Conservation (phyloP, 2,888 invertebrate species). For the Stenoptilia bipunctidactyla region DNA sequence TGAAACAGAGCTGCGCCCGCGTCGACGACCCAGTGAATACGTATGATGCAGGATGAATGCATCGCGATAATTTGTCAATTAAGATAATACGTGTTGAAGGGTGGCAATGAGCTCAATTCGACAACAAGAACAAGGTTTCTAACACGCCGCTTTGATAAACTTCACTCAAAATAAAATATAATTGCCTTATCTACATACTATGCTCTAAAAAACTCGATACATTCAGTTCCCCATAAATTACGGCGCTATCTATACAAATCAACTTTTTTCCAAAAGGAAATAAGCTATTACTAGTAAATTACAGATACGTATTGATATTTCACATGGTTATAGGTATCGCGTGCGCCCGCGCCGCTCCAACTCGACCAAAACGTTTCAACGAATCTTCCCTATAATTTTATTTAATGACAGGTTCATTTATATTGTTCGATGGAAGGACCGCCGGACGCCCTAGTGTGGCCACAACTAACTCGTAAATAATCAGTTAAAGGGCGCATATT, state of each 20-base stretch:
- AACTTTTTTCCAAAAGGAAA: constrained; percentile 1
- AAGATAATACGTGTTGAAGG: constrained; percentile 3
- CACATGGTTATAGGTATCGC: constrained; percentile 12
- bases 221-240: too few species aligned
- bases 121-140: too few species aligned
- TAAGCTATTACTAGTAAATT: constrained; percentile 1
- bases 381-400: constrained; percentile 27
- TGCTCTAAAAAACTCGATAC: not conserved
- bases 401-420: constrained; percentile 40
- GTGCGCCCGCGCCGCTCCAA: constrained; percentile 13
- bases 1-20: constrained; percentile 20
- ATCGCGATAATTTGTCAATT: constrained; percentile 22
- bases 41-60: constrained; percentile 10
- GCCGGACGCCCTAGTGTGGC: constrained; percentile 12
- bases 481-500: constrained; percentile 25
- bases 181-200: not conserved
- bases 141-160: too few species aligned
- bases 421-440: constrained; percentile 32
- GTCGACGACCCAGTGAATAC: constrained; percentile 18
- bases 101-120: not conserved
- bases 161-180: not conserved
- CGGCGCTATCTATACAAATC: too few species aligned
- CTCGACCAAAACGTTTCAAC: constrained; percentile 17
- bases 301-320: not conserved
- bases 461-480: constrained; percentile 26